Evolutionary conservation across 2,113 vertebrate genomes (phyloP), one percentile per base, ranked within the genome.

Genomic region (Ageneiosus marmoratus): DNA sequence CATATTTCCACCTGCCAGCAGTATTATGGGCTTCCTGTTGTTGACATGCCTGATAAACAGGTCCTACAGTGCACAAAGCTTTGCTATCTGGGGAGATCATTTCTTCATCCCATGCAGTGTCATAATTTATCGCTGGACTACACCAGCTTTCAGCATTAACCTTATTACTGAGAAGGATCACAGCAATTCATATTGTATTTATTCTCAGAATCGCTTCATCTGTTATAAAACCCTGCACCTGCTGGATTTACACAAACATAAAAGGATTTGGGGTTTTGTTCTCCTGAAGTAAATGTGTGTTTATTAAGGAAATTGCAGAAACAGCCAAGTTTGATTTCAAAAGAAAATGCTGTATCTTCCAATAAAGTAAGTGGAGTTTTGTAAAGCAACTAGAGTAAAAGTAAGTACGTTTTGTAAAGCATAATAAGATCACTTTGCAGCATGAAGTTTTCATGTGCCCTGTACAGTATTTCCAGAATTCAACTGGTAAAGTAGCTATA

Each of bases 31-130:
- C 73, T 85, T 72, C 5, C 75, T 72, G 24, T 79, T 86, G 86
- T 86, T 86, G 70, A 69, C 48, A 37, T 27, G 27, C 53, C 85
- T 85, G 84, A 90, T 79, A 88, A 89, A 91, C 79, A 81, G 63
- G 53, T 7, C 27, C 62, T 44, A 34, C 48, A 5, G 16, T 32
- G 41, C 73, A 81, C 48, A 70, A 79, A 41, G 76, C 79, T 79
- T 75, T 72, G 34, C 20, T 51, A 37, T 77, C 58, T 44, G 24
- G 51, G 44, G 75, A 63, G 37, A 48, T 74, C 41, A 24, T 41
- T 69, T 20, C 70, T 74, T 84, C 27, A 86, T 84, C 79, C 58
- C 34, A 62, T 32, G 48, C 46, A 70, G 37, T 65, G 60, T 63
- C 56, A 41, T 41, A 60, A 74, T 81, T 82, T 80, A 84, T 78